These are phyloP conservation scores for Operophtera brumata DNA, from an alignment of 2,888 invertebrate genomes.

Conservation along the genomic window DNA sequence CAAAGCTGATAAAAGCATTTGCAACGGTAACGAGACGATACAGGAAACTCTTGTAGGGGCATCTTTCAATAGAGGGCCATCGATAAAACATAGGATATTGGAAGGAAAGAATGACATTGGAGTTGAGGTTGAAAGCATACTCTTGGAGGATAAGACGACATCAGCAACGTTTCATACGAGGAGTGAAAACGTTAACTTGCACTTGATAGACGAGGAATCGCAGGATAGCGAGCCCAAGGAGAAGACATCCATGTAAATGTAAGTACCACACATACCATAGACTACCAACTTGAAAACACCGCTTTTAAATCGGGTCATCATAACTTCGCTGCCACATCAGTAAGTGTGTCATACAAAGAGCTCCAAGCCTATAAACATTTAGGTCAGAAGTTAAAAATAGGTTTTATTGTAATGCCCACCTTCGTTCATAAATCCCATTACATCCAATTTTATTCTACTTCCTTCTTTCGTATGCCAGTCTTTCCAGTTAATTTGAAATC, in stretches of 20 bases:
- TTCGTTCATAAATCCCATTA: too few relatives aligned
- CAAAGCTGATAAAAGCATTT: slow-evolving; percentile 83
- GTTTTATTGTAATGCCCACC: too few relatives aligned
- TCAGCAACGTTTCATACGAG: slow-evolving; percentile 63
- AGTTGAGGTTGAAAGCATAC: slow-evolving; percentile 80
- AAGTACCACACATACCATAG: slow-evolving; percentile 40
- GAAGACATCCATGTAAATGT: slow-evolving; percentile 55
- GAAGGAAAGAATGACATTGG: slow-evolving; percentile 75
- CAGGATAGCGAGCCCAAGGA: slow-evolving; percentile 60
- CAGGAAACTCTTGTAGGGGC: slow-evolving; percentile 84
- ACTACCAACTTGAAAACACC: too few relatives aligned
- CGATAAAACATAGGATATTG: slow-evolving; percentile 61
- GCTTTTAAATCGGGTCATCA: not conserved
- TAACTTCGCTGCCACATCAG: not conserved
- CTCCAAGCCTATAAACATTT: too few relatives aligned
- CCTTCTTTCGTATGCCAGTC: too few relatives aligned
- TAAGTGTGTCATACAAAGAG: too few relatives aligned
- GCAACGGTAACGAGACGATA: slow-evolving; percentile 88
- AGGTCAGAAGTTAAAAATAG: too few relatives aligned
- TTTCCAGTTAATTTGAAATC: too few relatives aligned
- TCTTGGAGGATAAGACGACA: slow-evolving; percentile 71
- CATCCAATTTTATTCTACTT: too few relatives aligned
- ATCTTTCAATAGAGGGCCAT: slow-evolving; percentile 78
- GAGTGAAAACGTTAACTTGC: slow-evolving; percentile 65
- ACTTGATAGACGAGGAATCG: slow-evolving; percentile 70